phyloP scores from a whole-genome alignment of 2,113 vertebrate genomes.

The Xiphias gladius region DNA sequence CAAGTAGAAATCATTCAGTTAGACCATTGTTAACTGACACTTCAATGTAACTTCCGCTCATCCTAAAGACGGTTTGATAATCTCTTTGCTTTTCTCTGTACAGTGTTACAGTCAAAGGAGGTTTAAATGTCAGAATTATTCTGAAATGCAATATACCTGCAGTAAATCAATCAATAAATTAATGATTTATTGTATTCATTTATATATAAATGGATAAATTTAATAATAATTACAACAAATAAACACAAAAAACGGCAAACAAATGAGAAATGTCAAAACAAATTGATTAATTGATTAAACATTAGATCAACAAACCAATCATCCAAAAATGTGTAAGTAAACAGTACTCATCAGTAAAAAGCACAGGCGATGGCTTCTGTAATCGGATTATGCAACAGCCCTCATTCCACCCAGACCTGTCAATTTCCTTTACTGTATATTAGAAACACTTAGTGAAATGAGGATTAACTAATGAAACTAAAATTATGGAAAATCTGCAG shows the following conservation, averaged over 20 bases:
- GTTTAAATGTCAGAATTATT: background rate
- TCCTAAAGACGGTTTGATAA: too few species aligned
- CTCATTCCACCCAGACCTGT: slow-evolving; percentile 41
- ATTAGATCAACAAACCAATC: slow-evolving; percentile 35
- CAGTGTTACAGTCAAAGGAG: too few species aligned
- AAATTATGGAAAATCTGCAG: slow-evolving; percentile 47
- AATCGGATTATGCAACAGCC: slow-evolving; percentile 42
- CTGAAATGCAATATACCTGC: background rate
- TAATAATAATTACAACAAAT: background rate
- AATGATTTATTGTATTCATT: background rate
- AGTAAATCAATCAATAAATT: background rate
- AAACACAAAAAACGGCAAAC: too few species aligned
- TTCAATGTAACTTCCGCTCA: too few species aligned
- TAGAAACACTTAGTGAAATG: slow-evolving; percentile 69
- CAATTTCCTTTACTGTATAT: slow-evolving; percentile 49
- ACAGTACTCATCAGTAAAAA: slow-evolving; percentile 23
- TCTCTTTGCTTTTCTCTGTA: too few species aligned
- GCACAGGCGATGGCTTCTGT: slow-evolving; percentile 6
- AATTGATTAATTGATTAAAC: slow-evolving; percentile 9
- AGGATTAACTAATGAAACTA: slow-evolving; percentile 70
- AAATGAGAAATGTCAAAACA: background rate
- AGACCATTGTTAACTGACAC: too few species aligned
- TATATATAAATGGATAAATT: background rate
- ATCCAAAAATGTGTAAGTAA: slow-evolving; percentile 21
- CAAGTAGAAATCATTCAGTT: too few species aligned